phyloP scores from a whole-genome alignment of 2,888 invertebrate genomes.

The Leptopterna dolabrata region DNA sequence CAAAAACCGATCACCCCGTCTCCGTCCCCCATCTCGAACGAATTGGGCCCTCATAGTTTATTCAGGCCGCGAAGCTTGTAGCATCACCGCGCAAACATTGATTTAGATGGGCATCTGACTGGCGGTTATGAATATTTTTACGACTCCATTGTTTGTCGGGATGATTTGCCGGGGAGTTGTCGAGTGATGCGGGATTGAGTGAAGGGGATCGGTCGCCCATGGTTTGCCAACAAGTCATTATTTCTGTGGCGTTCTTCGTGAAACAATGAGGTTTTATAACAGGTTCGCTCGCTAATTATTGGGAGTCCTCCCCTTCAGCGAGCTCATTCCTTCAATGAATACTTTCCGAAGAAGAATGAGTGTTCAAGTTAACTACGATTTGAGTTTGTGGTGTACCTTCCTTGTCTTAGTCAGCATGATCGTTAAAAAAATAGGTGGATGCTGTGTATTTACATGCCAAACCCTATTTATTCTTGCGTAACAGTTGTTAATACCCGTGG shows the following conservation, averaged over 20 bases:
- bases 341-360: no score
- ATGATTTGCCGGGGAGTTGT: constrained; percentile 18
- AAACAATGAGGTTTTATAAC: neutral
- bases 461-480: no score
- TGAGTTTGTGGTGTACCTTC: no score
- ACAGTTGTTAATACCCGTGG: no score
- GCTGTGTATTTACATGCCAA: no score
- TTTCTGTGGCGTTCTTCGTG: neutral
- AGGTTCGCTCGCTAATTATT: neutral
- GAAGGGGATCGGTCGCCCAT: neutral
- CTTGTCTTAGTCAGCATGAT: no score
- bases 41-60: constrained; percentile 16
- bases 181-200: constrained; percentile 1
- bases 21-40: neutral
- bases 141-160: constrained; percentile 9
- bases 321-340: no score
- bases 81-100: constrained; percentile 17
- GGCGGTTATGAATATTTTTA: constrained; percentile 40
- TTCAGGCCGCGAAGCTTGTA: constrained; percentile 7
- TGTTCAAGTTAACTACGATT: no score
- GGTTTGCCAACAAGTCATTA: neutral
- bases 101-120: constrained; percentile 16
- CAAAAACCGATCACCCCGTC: constrained; percentile 10
- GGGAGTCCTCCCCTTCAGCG: no score
- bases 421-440: no score